Conservation (phyloP, 2,113 vertebrate species). For the Oncorhynchus kisutch region DNA sequence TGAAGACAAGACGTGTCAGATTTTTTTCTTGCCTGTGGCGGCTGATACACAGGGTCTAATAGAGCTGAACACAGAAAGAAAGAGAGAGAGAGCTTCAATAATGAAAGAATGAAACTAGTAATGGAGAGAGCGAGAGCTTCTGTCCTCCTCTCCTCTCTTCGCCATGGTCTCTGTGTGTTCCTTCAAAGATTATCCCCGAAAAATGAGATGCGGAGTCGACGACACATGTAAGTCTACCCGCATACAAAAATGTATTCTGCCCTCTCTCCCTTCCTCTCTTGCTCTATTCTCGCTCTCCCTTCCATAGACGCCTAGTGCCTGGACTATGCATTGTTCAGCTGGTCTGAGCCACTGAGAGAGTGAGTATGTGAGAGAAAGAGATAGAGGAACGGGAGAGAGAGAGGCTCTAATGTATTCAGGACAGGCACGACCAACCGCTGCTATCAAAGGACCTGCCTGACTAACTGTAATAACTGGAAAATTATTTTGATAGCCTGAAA, state of each 20-base stretch:
- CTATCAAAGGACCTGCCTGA: constrained; percentile 99
- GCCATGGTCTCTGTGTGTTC: constrained; percentile 81
- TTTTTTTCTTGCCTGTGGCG: constrained; percentile 68
- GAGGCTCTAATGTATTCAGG: constrained; percentile 95
- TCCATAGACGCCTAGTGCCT: constrained; percentile 83
- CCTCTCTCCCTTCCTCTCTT: constrained; percentile 26
- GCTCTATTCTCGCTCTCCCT: constrained; percentile 53
- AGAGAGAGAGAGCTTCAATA: background rate
- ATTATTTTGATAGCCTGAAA: constrained; percentile 99
- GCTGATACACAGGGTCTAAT: constrained; percentile 89
- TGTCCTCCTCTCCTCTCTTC: constrained; percentile 50
- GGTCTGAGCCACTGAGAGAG: constrained; percentile 80
- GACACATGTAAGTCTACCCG: constrained; percentile 86
- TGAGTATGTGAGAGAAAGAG: background rate
- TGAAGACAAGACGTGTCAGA: constrained; percentile 71
- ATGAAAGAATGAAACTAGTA: no score
- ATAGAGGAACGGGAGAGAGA: background rate
- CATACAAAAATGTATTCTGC: constrained; percentile 76
- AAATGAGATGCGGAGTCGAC: constrained; percentile 83
- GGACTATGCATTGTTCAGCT: constrained; percentile 86
- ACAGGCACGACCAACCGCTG: constrained; percentile 99
- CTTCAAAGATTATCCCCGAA: constrained; percentile 87
- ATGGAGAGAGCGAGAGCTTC: background rate
- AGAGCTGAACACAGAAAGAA: constrained; percentile 69
- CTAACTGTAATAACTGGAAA: constrained; percentile 99